Evolutionary conservation across 2,113 vertebrate genomes (phyloP), one percentile per base, ranked within the genome.

Genomic region (Hipposideros armiger): DNA sequence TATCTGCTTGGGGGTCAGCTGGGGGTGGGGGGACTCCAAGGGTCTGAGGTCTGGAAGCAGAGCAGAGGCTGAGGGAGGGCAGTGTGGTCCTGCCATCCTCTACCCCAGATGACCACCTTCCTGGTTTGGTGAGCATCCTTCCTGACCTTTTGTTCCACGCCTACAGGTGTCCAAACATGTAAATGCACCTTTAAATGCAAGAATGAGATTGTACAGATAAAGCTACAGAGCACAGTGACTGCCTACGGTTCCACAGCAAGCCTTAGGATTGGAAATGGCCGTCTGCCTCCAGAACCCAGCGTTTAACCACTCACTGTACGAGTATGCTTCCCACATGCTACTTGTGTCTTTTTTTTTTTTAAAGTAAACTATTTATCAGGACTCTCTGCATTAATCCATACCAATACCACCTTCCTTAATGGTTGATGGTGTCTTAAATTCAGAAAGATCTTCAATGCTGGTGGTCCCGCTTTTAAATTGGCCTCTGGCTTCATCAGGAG

Each of bases 1-100:
- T 92, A 90, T 84, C 95, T 97, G 69, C 91, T 66, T 36, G 81
- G 50, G 30, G 24, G 30, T 9, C 36, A 7, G 2, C 58, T n/a
- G 56, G 47, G 30, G 40, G 47, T 11, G 50, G 42, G 36, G 26
- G 15, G 58, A 11, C 30, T 81, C 24, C 11, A 16, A 50, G 72
- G 32, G 26, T 67, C 45, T 62, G 72, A 5, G 13, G 73, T 60
- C 24, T 24, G 5, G 32, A 3, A 6, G 36, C 3, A 16, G 58
- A 56, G 40, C 40, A 47, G 15, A 14, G 42, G 3, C 56, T 2
- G 54, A 56, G 54, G 0, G 0, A 13, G 50, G 50, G 28, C 22
- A 14, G 3, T 66, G 85, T 2, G 32, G 50, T 52, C 47, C 70
- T 54, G 42, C 2, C 4, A 11, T 17, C 40, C 42, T 52, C 30